Percentiles rank a stretch among this genome's conserved stretches.
Evolutionary conservation across 2,113 vertebrate species (phyloP).

Genomic region (Crotalus horridus): DNA sequence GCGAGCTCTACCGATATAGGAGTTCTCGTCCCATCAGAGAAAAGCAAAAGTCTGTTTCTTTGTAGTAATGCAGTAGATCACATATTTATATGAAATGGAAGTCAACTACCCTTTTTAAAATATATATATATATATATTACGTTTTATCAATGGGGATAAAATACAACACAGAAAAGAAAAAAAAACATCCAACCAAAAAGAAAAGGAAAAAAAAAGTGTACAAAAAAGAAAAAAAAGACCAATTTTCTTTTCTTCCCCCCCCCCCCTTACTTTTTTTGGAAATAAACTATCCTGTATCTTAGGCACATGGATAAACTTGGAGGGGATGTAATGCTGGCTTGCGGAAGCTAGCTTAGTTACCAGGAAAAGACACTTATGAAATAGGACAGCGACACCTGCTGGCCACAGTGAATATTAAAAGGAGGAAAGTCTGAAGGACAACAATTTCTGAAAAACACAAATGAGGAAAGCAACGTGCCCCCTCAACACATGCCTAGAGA

Average conservation of each 20-base stretch:
- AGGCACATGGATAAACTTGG: background rate
- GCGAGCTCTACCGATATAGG: background rate
- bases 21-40: background rate
- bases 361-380: slow-evolving; percentile 25
- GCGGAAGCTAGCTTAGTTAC: background rate
- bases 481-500: background rate
- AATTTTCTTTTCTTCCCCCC: background rate
- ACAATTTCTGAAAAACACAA: background rate
- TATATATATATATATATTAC: background rate
- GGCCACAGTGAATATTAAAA: slow-evolving; percentile 42
- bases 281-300: background rate
- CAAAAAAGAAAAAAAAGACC: background rate
- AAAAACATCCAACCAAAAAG: background rate
- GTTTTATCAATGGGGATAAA: background rate
- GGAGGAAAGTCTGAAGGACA: too few species aligned
- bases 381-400: slow-evolving; percentile 64
- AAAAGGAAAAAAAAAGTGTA: background rate
- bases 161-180: background rate
- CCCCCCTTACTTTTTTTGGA: background rate
- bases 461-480: background rate
- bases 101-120: background rate
- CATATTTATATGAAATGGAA: background rate
- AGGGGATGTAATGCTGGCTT: background rate
- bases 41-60: background rate
- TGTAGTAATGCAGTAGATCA: background rate